Percentiles rank a stretch among this genome's conserved stretches.
phyloP scores from a whole-genome alignment of 2,888 invertebrate species.

The Vannuccia rotundouncinata region DNA sequence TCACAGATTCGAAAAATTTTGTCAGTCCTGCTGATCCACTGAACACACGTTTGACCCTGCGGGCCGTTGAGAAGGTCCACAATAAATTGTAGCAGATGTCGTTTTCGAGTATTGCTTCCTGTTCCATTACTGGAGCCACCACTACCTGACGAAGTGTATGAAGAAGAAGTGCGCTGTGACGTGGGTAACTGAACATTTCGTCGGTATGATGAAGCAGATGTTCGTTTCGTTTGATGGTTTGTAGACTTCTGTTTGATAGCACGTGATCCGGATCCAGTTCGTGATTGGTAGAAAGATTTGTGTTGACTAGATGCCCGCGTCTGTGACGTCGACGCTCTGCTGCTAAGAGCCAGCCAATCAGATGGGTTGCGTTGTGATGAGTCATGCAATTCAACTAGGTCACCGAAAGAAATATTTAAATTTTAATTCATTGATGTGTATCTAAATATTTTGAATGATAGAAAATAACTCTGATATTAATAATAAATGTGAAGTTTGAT shows the following conservation, averaged over 20 bases:
- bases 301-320: not conserved
- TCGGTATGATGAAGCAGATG: not conserved
- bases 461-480: too few relatives aligned
- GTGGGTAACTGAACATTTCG: not conserved
- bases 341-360: not conserved
- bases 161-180: not conserved
- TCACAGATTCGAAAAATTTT: constrained; percentile 36
- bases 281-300: not conserved
- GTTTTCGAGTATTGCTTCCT: not conserved
- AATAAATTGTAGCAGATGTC: constrained; percentile 39
- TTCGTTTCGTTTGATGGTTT: not conserved
- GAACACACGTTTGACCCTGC: not conserved
- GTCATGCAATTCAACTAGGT: not conserved
- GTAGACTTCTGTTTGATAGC: not conserved
- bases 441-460: not conserved
- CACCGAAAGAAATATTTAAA: too few relatives aligned
- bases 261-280: not conserved
- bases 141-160: not conserved
- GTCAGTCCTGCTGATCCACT: constrained; percentile 34
- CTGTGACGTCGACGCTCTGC: not conserved
- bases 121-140: not conserved
- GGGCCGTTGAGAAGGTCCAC: constrained; percentile 29
- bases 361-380: not conserved
- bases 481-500: too few relatives aligned
- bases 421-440: too few relatives aligned